Evolutionary conservation across 2,888 invertebrate genomes (phyloP).

Genomic region (Tuberolachnus salignus): DNA sequence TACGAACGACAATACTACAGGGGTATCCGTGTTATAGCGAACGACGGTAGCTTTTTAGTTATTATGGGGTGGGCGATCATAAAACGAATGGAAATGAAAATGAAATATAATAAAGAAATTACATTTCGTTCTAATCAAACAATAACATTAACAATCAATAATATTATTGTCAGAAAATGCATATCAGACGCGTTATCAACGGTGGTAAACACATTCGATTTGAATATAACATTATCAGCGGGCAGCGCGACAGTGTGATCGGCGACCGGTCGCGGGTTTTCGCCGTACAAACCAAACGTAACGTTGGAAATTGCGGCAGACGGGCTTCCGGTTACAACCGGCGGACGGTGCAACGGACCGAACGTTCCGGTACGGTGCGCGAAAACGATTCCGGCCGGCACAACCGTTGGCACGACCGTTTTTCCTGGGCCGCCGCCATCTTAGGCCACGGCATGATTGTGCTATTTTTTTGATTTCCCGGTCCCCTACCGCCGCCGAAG

Average conservation of each 20-base stretch:
- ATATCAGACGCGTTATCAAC: neutral
- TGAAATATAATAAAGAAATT: neutral
- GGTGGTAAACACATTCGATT: too few species aligned
- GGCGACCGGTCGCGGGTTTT: too few species aligned
- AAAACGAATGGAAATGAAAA: neutral
- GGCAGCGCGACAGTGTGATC: too few species aligned
- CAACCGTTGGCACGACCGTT: constrained; percentile 46
- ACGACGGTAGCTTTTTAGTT: too few species aligned
- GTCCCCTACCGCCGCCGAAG: constrained; percentile 10
- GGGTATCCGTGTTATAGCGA: too few species aligned
- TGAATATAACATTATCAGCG: too few species aligned
- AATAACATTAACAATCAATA: neutral
- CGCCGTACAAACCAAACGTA: too few species aligned
- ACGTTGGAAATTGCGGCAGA: too few species aligned
- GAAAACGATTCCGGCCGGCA: neutral
- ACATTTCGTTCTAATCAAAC: too few species aligned
- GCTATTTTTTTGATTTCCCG: constrained; percentile 56
- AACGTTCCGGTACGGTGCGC: neutral
- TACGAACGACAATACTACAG: neutral
- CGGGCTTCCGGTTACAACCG: neutral
- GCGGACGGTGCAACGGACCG: too few species aligned
- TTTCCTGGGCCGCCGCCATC: constrained; percentile 45
- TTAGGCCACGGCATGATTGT: constrained; percentile 56
- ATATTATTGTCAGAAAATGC: neutral
- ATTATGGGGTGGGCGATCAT: too few species aligned